Conservation (phyloP, 2,888 invertebrate species). For the Nemotelus nigrinus region DNA sequence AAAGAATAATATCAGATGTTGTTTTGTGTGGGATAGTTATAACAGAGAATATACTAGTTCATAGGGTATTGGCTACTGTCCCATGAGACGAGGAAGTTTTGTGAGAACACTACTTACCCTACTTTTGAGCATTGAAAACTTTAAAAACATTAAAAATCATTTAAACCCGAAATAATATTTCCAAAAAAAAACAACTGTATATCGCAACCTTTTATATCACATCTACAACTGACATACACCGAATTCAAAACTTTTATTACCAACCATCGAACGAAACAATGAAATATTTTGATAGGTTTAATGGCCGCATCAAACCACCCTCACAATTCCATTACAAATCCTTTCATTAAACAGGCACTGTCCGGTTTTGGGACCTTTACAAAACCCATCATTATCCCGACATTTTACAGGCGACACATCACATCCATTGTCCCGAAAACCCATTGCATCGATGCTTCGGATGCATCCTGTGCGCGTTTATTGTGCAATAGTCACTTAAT, state of each 20-base stretch:
- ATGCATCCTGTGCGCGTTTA: slow-evolving; percentile 33
- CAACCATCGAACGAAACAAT: slow-evolving; percentile 20
- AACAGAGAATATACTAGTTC: not conserved
- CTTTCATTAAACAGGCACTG: slow-evolving; percentile 9
- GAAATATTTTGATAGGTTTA: slow-evolving; percentile 40
- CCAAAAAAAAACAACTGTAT: not conserved
- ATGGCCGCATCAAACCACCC: slow-evolving; percentile 35
- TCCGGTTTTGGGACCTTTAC: not conserved
- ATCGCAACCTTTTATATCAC: not conserved
- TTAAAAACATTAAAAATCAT: too few relatives aligned
- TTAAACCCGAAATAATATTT: too few relatives aligned
- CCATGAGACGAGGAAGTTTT: too few relatives aligned
- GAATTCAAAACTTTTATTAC: slow-evolving; percentile 30
- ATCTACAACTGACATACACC: not conserved
- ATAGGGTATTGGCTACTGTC: too few relatives aligned
- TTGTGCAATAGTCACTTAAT: slow-evolving; percentile 38
- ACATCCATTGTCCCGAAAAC: not conserved
- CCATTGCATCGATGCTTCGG: slow-evolving; percentile 1
- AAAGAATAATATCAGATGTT: not conserved
- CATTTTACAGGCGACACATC: not conserved
- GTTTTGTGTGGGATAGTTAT: not conserved
- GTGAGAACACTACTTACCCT: too few relatives aligned
- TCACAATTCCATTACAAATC: slow-evolving; percentile 25
- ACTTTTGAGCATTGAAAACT: too few relatives aligned
- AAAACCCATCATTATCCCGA: too few relatives aligned